A percentile compares a stretch with the other conserved stretches of the same genome.
Evolutionary conservation across 2,797 vertebrate genomes (phyloP).

Genomic region (Brachyalestes nurse): DNA sequence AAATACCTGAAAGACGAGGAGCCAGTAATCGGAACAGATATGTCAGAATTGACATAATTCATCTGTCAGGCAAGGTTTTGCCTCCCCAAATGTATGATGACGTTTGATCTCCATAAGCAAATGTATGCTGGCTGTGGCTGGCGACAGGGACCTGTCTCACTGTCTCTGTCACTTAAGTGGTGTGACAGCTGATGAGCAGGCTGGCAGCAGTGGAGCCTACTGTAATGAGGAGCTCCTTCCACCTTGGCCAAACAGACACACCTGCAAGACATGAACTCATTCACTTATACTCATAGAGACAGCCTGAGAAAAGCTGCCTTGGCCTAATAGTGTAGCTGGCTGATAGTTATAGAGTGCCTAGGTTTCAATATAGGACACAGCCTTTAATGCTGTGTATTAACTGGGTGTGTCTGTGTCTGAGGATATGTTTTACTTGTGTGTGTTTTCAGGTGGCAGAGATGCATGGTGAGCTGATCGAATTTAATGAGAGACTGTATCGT

Average conservation of each 20-base stretch:
- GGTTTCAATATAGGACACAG: too few relatives aligned
- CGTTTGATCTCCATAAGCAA: slow-evolving; percentile 76
- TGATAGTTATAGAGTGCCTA: neutral
- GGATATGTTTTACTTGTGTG: slow-evolving; percentile 44
- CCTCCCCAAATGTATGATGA: slow-evolving; percentile 64
- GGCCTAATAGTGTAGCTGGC: neutral
- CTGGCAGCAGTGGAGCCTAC: slow-evolving; percentile 63
- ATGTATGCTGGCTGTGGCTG: slow-evolving; percentile 69
- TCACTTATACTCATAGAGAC: neutral
- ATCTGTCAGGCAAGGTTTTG: slow-evolving; percentile 65
- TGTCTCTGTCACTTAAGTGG: slow-evolving; percentile 69
- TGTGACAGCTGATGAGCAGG: slow-evolving; percentile 67
- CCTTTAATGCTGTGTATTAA: neutral
- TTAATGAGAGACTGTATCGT: slow-evolving; percentile 95
- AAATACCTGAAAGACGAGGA: slow-evolving; percentile 14
- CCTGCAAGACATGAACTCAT: slow-evolving; percentile 26
- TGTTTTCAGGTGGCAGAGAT: slow-evolving; percentile 94
- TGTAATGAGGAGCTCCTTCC: slow-evolving; percentile 52
- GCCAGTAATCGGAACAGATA: slow-evolving; percentile 45
- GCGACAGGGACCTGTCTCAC: slow-evolving; percentile 53
- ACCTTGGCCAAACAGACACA: slow-evolving; percentile 20
- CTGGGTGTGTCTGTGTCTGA: slow-evolving; percentile 2
- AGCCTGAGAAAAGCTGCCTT: neutral
- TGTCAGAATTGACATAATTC: slow-evolving; percentile 59
- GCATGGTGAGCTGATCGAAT: slow-evolving; percentile 98